Evolutionary conservation across 2,888 invertebrate genomes (phyloP).

Genomic region (Nowickia ferox): DNA sequence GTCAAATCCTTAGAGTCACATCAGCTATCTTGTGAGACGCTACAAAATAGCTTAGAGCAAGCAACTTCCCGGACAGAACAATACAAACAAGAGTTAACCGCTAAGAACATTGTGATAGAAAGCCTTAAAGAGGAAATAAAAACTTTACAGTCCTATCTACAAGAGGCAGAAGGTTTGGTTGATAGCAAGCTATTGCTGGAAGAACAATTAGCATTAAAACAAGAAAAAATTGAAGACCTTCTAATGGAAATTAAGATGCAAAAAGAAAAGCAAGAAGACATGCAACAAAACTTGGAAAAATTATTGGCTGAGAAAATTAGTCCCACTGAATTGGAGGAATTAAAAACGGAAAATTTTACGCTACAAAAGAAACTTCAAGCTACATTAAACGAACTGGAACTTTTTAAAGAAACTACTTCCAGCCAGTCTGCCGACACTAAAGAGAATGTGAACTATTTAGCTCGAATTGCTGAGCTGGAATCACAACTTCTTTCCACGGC

Average conservation of each 20-base stretch:
- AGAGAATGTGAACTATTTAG: conserved; percentile 62
- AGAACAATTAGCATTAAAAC: conserved; percentile 54
- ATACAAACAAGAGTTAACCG: conserved; percentile 67
- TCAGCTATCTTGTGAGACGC: conserved; percentile 27
- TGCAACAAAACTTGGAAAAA: conserved; percentile 49
- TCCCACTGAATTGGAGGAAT: conserved; percentile 48
- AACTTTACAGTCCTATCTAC: conserved; percentile 54
- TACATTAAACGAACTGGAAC: conserved; percentile 22
- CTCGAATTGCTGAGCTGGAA: conserved; percentile 74
- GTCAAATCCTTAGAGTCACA: conserved; percentile 1
- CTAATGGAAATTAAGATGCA: conserved; percentile 39
- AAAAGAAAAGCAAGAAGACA: conserved; percentile 28
- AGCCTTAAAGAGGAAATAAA: conserved; percentile 62
- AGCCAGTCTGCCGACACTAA: neutral
- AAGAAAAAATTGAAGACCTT: conserved; percentile 50
- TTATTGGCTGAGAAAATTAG: conserved; percentile 23
- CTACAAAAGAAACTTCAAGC: conserved; percentile 32
- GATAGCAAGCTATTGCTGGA: conserved; percentile 50
- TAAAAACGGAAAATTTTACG: conserved; percentile 63
- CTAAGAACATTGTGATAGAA: conserved; percentile 64
- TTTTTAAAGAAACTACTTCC: neutral
- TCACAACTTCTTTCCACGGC: conserved; percentile 72
- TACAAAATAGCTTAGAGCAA: conserved; percentile 38
- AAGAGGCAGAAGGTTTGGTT: conserved; percentile 48
- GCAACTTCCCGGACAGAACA: conserved; percentile 19